Base-by-base conservation (phyloP, 2,797 vertebrate species). In the Avahi laniger region DNA sequence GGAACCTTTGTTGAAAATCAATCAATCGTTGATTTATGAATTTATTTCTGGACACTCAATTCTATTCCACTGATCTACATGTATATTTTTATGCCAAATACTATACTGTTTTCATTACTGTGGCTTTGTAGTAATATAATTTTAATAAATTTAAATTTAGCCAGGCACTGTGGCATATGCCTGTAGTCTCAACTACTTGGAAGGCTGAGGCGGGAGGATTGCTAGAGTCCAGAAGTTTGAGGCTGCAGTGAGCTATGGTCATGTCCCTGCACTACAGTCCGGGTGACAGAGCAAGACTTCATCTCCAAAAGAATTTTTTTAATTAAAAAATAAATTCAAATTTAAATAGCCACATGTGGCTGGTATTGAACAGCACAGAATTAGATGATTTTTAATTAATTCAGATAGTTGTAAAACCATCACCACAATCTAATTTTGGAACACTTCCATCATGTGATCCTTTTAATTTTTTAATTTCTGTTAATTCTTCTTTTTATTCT, bases 381-480 rank as follows among this genome's bases (percentile, higher is more conserved):
- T 69, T 91, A 80, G 12, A 63, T 80, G 12, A 52, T 46, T 93
- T 88, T 80, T 83, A 70, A 22, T 89, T 85, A 75, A 88, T 57
- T 69, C 24, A 86, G 33, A 52, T 14, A 87, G 15, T 80, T 86
- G 12, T 91, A 7, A 7, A 72, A 83, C 63, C 14, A 89, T 69
- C 35, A 76, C 13, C 28, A 81, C 54, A 63, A 86, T 69, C 17
- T 22, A 96, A 54, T 75, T 90, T 85, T 92, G 67, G 26, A 57
- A 61, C 15, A 69, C 30, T 88, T 89, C 30, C 13, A 26, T 78
- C 30, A 65, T 72, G 26, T 4, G 24, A 7, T 81, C 43, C 20
- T 85, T 89, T 89, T n/a, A 52, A 26, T 89, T 59, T 70, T 81
- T 93, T 76, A 81, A 76, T 75, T 92, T 89, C 33, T 94, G 8